A percentile compares a stretch with the other conserved stretches of the same genome.
phyloP scores from a whole-genome alignment of 2,888 invertebrate genomes.

The Blastobasis lacticolella region DNA sequence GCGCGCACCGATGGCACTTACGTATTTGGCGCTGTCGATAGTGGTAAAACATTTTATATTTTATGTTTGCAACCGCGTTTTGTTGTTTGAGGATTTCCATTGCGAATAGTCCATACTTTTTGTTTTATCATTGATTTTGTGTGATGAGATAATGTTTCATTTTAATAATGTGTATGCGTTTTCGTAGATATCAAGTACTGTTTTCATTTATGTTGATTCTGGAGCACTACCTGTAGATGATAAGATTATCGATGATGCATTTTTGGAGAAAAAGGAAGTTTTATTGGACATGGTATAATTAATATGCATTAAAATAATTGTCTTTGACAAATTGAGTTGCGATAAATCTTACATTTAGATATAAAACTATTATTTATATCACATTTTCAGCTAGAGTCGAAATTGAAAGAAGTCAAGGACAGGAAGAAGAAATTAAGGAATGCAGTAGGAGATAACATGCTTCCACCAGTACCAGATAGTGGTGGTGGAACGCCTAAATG shows the following conservation, averaged over 20 bases:
- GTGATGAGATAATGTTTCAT: too few relatives aligned
- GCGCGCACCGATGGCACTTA: conserved; percentile 35
- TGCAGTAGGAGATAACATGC: background rate
- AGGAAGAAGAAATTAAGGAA: conserved; percentile 35
- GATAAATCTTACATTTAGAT: background rate
- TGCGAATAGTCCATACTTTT: too few relatives aligned
- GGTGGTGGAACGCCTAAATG: conserved; percentile 17
- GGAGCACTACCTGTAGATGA: background rate
- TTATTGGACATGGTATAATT: conserved; percentile 43
- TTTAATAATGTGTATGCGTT: background rate
- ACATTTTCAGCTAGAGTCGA: conserved; percentile 43
- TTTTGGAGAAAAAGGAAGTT: conserved; percentile 51
- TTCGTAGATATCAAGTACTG: background rate
- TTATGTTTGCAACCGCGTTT: too few relatives aligned
- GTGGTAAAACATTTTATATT: background rate
- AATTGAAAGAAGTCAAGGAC: conserved; percentile 51
- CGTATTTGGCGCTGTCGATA: conserved; percentile 1
- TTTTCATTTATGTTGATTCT: background rate
- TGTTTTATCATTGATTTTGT: too few relatives aligned
- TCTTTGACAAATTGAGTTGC: background rate
- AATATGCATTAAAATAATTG: background rate
- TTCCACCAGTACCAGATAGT: background rate
- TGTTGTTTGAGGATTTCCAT: too few relatives aligned
- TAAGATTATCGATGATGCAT: conserved; percentile 42
- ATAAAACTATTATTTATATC: background rate